phyloP scores from a whole-genome alignment of 1,140 invertebrate genomes.

The Euura lappo region DNA sequence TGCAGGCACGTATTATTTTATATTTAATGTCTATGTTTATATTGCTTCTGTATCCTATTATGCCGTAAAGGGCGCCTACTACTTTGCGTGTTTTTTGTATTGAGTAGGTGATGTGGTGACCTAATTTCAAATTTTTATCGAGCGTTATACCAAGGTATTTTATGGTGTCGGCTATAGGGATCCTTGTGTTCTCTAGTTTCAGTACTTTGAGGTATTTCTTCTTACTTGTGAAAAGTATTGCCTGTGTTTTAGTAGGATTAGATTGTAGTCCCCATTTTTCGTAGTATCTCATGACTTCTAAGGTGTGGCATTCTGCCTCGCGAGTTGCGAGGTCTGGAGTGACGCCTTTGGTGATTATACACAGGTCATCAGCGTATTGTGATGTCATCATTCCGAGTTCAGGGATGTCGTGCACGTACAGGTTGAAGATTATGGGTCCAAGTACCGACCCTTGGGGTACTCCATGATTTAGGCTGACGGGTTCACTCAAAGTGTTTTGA shows the following conservation, averaged over 20 bases:
- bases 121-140: constrained; percentile 6
- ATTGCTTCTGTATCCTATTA: constrained; percentile 12
- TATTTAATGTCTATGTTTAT: constrained; percentile 11
- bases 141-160: constrained; percentile 16
- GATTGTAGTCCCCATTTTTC: constrained; percentile 3
- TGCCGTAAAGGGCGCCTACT: constrained; percentile 5
- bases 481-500: constrained; percentile 1
- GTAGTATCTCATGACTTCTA: constrained; percentile 10
- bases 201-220: constrained; percentile 7
- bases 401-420: constrained; percentile 11
- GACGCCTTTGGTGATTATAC: background rate
- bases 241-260: constrained; percentile 14
- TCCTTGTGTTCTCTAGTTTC: constrained; percentile 1
- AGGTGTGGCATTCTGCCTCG: constrained; percentile 8
- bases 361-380: constrained; percentile 14
- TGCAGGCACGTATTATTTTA: constrained; percentile 12
- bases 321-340: background rate
- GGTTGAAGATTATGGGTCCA: background rate
- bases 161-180: constrained; percentile 8
- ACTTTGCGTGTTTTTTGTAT: constrained; percentile 11
- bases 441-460: background rate
- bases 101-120: constrained; percentile 1
- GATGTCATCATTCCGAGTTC: background rate
- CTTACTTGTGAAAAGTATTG: constrained; percentile 3
- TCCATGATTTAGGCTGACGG: background rate